A percentile compares a stretch with the other conserved stretches of the same genome.
Evolutionary conservation across 1,140 invertebrate genomes (phyloP).

Genomic region (Apis florea): DNA sequence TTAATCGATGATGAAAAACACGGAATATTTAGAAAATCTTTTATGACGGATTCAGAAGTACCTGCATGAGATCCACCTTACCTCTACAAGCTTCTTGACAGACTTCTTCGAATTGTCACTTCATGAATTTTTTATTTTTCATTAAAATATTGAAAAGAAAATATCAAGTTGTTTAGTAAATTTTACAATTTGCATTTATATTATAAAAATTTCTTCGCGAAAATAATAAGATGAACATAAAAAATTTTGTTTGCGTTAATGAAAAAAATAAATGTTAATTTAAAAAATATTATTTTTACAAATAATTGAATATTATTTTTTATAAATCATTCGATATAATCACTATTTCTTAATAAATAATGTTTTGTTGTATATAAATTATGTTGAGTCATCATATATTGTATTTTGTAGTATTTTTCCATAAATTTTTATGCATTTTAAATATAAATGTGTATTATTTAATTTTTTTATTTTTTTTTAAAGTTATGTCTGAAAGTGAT

Average conservation of each 20-base stretch:
- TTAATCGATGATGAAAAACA: slow-evolving; percentile 37
- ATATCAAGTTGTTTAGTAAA: not conserved
- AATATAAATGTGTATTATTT: not conserved
- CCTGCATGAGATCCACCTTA: slow-evolving; percentile 71
- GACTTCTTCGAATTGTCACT: slow-evolving; percentile 54
- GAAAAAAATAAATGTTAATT: not conserved
- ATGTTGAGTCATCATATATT: slow-evolving; percentile 30
- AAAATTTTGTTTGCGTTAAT: slow-evolving; percentile 13
- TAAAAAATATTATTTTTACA: not conserved
- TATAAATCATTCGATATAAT: not conserved
- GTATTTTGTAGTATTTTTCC: not conserved
- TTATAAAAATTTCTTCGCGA: not conserved
- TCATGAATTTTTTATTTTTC: slow-evolving; percentile 33
- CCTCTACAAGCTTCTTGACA: slow-evolving; percentile 53
- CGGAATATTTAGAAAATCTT: slow-evolving; percentile 47
- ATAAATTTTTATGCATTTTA: slow-evolving; percentile 7
- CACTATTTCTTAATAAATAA: not conserved
- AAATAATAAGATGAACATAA: not conserved
- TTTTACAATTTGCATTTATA: not conserved
- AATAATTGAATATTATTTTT: not conserved
- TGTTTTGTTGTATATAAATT: slow-evolving; percentile 3
- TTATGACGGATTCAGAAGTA: slow-evolving; percentile 62
- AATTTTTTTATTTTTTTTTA: not conserved
- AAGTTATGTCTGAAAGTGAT: not conserved
- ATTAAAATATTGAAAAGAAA: not conserved